Percentiles rank a stretch among this genome's conserved stretches.
These are phyloP conservation scores for Augochlora pura DNA, from an alignment of 1,140 invertebrate genomes.

Conservation along the genomic window DNA sequence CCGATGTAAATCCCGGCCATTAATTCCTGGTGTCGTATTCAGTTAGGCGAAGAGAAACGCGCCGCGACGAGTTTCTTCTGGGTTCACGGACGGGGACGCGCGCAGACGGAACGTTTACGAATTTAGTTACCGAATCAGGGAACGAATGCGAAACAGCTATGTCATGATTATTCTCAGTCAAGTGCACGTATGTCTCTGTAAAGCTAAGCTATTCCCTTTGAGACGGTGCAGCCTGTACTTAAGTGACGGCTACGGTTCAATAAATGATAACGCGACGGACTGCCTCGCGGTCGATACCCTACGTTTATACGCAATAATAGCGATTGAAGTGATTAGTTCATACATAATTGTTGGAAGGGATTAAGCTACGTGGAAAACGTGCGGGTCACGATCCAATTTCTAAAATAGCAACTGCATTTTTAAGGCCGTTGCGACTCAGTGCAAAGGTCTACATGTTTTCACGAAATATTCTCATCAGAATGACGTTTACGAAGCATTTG, in stretches of 20 bases:
- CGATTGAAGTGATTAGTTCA: not conserved
- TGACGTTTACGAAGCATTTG: too few species aligned
- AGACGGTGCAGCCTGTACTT: not conserved
- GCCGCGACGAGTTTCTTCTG: not conserved
- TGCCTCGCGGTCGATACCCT: not conserved
- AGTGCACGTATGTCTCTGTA: not conserved
- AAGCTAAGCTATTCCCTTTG: conserved; percentile 25
- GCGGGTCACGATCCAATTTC: too few species aligned
- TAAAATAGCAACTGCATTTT: too few species aligned
- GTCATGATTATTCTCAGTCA: not conserved
- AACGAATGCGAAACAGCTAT: not conserved
- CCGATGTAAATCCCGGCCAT: not conserved
- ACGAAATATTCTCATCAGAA: too few species aligned
- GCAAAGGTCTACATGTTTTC: too few species aligned
- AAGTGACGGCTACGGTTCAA: not conserved
- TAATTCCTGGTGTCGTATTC: not conserved
- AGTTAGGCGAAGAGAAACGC: not conserved
- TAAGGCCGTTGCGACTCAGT: too few species aligned
- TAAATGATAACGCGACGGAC: not conserved
- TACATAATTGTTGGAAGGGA: not conserved
- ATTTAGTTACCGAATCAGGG: conserved; percentile 2
- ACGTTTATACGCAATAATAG: not conserved
- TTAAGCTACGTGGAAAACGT: too few species aligned
- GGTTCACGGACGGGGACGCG: not conserved
- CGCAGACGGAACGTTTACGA: not conserved